These are phyloP conservation scores for Musca vetustissima DNA, from an alignment of 1,140 invertebrate species.

Conservation along the genomic window DNA sequence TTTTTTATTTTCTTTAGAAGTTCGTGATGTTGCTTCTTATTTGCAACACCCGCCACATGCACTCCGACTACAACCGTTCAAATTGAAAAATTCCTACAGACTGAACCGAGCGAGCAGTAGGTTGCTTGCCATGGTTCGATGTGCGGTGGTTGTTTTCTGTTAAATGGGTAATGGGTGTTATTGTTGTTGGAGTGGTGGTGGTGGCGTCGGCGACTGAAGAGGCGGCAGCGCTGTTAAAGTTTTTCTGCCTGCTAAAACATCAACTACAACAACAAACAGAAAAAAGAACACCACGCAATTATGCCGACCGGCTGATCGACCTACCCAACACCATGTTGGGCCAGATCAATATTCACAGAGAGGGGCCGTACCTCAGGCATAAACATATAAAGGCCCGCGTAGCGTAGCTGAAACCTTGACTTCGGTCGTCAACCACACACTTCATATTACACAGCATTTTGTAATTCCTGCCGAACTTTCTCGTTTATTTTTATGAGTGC, in stretches of 20 bases:
- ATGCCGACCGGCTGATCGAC: background rate
- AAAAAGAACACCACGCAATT: conserved; percentile 12
- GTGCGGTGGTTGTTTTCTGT: conserved; percentile 5
- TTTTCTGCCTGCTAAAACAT: conserved; percentile 11
- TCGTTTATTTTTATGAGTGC: too few species aligned
- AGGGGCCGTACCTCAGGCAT: too few species aligned
- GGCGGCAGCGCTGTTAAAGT: background rate
- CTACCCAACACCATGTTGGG: background rate
- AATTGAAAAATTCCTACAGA: conserved; percentile 26
- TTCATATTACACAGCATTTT: too few species aligned
- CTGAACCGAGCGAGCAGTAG: conserved; percentile 3
- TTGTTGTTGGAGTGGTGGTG: too few species aligned
- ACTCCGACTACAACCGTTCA: conserved; percentile 6
- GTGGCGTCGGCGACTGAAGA: background rate
- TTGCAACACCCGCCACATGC: conserved; percentile 6
- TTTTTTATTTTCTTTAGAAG: too few species aligned
- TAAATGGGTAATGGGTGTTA: too few species aligned
- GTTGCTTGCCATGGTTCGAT: background rate
- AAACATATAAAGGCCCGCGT: too few species aligned
- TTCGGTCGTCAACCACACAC: too few species aligned
- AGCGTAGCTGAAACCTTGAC: too few species aligned
- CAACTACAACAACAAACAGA: background rate
- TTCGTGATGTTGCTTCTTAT: background rate
- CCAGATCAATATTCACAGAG: background rate
- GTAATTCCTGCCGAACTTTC: too few species aligned